Base-by-base conservation (phyloP, 1,140 invertebrate genomes). In the Riptortus pedestris region DNA sequence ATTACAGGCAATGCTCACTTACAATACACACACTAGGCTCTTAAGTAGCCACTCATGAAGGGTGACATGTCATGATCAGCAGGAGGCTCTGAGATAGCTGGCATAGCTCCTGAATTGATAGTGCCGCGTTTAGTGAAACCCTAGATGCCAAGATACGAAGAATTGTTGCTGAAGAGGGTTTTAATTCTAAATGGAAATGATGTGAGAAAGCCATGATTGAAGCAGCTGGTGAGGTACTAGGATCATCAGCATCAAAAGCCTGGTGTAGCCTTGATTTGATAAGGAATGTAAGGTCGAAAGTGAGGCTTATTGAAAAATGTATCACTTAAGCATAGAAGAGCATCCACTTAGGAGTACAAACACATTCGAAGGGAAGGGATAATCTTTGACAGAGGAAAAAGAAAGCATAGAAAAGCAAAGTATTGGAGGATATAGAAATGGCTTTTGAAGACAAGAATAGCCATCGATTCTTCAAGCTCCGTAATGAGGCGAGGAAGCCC, bases 371-470 rank as follows among this genome's bases (percentile, higher is more conserved):
- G 47, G 47, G 47, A 48, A 7, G n/a, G 18, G 20, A 48, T 4
- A 48, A 7, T 20, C 47, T 48, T 7, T 11, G 47, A 48, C 7
- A 18, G 20, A 48, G 47, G 18, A 48, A 48, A 18, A 48, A 48
- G 47, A 48, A 18, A 48, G 47, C 47, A 48, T 48, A 18, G n/a
- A 18, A 48, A n/a, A 48, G 20, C 18, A 48, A 48, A 48, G 47
- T 18, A 48, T 18, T 48, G 4, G n/a, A 48, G 4, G 47, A 18
- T 4, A 48, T 48, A 48, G n/a, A 48, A 18, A 20, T 7, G 12
- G 47, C 12, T 48, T 48, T 48, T 48, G 16, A 38, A 9, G n/a
- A 4, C 4, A 18, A 20, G 47, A 48, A 48, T 18, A 48, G 18
- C 20, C n/a, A 18, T 48, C 47, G 18, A 18, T 48, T 48, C 47